These are phyloP conservation scores for Lasioglossum leucozonium DNA, from an alignment of 2,888 invertebrate genomes.

Conservation along the genomic window DNA sequence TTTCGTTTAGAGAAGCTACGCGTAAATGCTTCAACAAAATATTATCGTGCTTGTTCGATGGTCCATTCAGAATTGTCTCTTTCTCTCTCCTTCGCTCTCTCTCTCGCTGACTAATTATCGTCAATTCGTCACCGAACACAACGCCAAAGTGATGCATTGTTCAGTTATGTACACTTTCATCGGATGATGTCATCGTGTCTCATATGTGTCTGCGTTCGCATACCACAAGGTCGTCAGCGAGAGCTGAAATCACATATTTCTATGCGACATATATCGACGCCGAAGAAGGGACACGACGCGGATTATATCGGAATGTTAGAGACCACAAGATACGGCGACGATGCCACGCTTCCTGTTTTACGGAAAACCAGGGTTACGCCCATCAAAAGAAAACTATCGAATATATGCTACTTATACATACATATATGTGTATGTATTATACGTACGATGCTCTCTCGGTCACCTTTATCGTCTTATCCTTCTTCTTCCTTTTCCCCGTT, in stretches of 20 bases:
- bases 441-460: neutral
- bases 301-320: conserved; percentile 21
- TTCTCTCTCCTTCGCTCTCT: neutral
- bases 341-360: conserved; percentile 62
- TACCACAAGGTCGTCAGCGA: conserved; percentile 70
- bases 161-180: conserved; percentile 80
- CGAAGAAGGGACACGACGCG: conserved; percentile 6
- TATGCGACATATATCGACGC: conserved; percentile 20
- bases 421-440: neutral
- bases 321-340: conserved; percentile 49
- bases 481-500: neutral
- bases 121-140: conserved; percentile 46
- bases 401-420: conserved; percentile 21
- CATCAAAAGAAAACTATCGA: conserved; percentile 30
- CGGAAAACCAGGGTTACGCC: conserved; percentile 53
- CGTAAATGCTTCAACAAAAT: neutral
- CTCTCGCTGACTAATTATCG: conserved; percentile 23
- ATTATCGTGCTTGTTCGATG: neutral
- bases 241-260: conserved; percentile 51
- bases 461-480: neutral
- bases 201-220: conserved; percentile 66
- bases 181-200: conserved; percentile 79
- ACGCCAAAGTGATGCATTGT: conserved; percentile 79
- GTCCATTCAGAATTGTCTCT: neutral
- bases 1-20: neutral